Conservation (phyloP, 1,140 invertebrate species). For the Ceratina japonica region DNA sequence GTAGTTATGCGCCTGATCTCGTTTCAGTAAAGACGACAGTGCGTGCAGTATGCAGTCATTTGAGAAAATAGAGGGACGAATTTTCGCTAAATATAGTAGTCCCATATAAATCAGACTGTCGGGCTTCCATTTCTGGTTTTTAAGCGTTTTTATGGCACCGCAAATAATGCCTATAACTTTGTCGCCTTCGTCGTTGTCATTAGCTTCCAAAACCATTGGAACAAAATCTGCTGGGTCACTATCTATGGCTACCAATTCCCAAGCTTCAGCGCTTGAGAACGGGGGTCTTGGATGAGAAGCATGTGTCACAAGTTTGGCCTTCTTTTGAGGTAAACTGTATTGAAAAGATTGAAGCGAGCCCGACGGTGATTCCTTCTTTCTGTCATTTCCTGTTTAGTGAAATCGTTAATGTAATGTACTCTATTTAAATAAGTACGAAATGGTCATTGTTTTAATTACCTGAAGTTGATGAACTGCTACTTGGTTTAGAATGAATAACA, state of each 20-base stretch:
- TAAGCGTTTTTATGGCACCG: constrained; percentile 85
- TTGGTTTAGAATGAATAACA: constrained; percentile 78
- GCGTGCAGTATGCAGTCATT: constrained; percentile 90
- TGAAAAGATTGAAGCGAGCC: constrained; percentile 69
- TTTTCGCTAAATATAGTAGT: constrained; percentile 90
- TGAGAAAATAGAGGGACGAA: constrained; percentile 87
- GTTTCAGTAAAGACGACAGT: constrained; percentile 89
- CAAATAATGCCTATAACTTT: constrained; percentile 81
- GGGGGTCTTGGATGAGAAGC: constrained; percentile 68
- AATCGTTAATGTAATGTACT: constrained; percentile 45
- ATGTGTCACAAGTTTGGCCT: constrained; percentile 73
- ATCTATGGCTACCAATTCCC: constrained; percentile 81
- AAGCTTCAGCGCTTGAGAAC: constrained; percentile 79
- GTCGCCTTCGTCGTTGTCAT: constrained; percentile 83
- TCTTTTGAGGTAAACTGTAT: constrained; percentile 73
- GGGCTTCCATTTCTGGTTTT: constrained; percentile 87
- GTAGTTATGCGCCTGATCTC: constrained; percentile 86
- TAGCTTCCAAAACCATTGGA: constrained; percentile 80
- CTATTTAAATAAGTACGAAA: not conserved
- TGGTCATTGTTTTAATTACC: constrained; percentile 66
- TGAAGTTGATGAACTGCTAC: constrained; percentile 72
- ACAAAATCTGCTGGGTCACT: constrained; percentile 82
- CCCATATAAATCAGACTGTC: constrained; percentile 89
- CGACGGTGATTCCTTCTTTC: constrained; percentile 80
- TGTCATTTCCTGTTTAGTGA: constrained; percentile 68